These are phyloP conservation scores for Spizella passerina DNA, from an alignment of 2,797 vertebrate species.

Conservation along the genomic window DNA sequence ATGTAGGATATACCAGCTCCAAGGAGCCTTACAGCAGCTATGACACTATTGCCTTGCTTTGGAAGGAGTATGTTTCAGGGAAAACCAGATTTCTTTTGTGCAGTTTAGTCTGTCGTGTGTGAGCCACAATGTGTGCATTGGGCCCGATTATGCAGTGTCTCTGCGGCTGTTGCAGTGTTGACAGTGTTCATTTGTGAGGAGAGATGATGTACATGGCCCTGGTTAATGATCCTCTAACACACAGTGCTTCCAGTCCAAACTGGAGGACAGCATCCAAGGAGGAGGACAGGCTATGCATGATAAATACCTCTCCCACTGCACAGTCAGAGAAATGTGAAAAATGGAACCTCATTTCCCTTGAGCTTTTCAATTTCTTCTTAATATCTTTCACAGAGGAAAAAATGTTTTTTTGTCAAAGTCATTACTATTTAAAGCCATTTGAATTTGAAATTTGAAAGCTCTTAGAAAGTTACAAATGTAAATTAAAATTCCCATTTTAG, in stretches of 20 bases:
- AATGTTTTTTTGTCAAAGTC: not conserved
- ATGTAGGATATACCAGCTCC: not conserved
- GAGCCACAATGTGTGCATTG: not conserved
- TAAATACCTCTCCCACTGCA: not conserved
- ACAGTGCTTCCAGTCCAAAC: not conserved
- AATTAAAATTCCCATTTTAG: not conserved
- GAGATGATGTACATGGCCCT: not conserved
- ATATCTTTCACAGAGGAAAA: not conserved
- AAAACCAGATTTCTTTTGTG: not conserved
- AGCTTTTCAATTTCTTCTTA: conserved; percentile 13
- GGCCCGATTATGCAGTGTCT: not conserved
- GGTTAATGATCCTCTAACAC: conserved; percentile 2
- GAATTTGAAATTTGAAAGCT: not conserved
- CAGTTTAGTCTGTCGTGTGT: not conserved
- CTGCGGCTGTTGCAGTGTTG: not conserved
- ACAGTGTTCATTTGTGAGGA: not conserved
- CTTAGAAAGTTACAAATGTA: not conserved
- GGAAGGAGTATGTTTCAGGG: not conserved
- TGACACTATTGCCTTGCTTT: not conserved
- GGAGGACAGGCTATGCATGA: not conserved
- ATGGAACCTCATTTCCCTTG: not conserved
- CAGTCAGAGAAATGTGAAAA: not conserved
- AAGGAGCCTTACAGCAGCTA: not conserved
- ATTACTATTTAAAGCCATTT: not conserved
- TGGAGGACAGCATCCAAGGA: not conserved